These are phyloP conservation scores for Caenorhabditis virilis DNA, from an alignment of 2,888 invertebrate genomes.

Conservation along the genomic window DNA sequence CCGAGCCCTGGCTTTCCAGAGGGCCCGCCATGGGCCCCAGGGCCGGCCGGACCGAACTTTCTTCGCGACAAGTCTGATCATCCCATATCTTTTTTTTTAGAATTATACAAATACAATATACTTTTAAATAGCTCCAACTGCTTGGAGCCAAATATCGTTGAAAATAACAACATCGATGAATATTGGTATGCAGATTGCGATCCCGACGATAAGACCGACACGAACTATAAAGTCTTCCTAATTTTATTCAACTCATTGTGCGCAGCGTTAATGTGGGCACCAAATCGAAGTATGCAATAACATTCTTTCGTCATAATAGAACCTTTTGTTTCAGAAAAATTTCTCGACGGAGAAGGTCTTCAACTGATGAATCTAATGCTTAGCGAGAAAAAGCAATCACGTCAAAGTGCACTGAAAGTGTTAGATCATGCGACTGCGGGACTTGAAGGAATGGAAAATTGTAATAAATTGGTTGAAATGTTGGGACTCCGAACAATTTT, in stretches of 20 bases:
- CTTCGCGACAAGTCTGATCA: too few relatives aligned
- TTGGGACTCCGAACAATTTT: constrained; percentile 91
- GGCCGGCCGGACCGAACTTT: too few relatives aligned
- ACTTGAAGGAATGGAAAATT: constrained; percentile 86
- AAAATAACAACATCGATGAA: too few relatives aligned
- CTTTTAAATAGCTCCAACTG: too few relatives aligned
- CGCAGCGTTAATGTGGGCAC: constrained; percentile 84
- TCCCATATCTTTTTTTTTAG: too few relatives aligned
- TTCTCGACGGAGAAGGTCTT: constrained; percentile 92
- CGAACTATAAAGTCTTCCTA: too few relatives aligned
- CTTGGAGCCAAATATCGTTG: too few relatives aligned
- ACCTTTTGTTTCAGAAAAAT: constrained; percentile 72
- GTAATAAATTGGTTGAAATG: constrained; percentile 95
- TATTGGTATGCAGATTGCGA: too few relatives aligned
- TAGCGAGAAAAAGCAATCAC: constrained; percentile 91
- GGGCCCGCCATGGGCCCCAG: too few relatives aligned
- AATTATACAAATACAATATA: too few relatives aligned
- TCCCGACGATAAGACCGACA: too few relatives aligned
- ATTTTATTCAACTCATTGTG: constrained; percentile 95
- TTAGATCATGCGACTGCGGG: constrained; percentile 96
- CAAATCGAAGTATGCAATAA: constrained; percentile 77
- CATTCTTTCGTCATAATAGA: neutral
- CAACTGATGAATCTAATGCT: constrained; percentile 99
- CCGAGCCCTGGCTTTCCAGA: too few relatives aligned
- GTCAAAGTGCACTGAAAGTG: constrained; percentile 88